phyloP scores from a whole-genome alignment of 2,797 vertebrate species.

The Rhyacichthys aspro region DNA sequence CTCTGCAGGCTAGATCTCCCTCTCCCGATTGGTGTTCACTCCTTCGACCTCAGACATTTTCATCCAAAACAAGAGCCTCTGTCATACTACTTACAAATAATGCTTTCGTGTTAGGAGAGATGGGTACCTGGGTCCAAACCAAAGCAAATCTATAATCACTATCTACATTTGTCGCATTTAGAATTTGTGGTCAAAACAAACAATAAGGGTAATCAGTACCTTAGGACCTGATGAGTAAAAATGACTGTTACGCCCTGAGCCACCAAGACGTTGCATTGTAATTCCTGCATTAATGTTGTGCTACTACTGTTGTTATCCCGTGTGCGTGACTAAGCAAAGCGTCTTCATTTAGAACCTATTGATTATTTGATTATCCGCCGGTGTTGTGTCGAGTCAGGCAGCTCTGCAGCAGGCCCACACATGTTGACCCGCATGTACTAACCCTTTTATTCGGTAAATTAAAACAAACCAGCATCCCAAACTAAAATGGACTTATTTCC shows the following conservation, averaged over 20 bases:
- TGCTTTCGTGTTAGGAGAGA: too few relatives aligned
- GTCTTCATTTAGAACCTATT: slow-evolving; percentile 23
- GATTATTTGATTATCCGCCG: slow-evolving; percentile 36
- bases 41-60: neutral
- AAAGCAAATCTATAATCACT: too few relatives aligned
- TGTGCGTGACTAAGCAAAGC: slow-evolving; percentile 18
- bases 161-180: too few relatives aligned
- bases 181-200: too few relatives aligned
- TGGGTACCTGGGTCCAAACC: too few relatives aligned
- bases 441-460: slow-evolving; percentile 34
- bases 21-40: neutral
- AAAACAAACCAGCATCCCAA: slow-evolving; percentile 15
- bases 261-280: neutral
- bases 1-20: neutral
- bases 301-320: neutral
- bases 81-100: too few relatives aligned
- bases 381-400: too few relatives aligned
- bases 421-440: slow-evolving; percentile 29
- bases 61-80: neutral
- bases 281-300: neutral
- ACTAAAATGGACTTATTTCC: too few relatives aligned
- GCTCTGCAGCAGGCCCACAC: slow-evolving; percentile 29
- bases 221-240: too few relatives aligned
- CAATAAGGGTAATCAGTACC: too few relatives aligned
- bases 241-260: neutral